Percentiles rank a stretch among this genome's conserved stretches.
phyloP scores from a whole-genome alignment of 2,113 vertebrate species.

The Eclectus roratus region DNA sequence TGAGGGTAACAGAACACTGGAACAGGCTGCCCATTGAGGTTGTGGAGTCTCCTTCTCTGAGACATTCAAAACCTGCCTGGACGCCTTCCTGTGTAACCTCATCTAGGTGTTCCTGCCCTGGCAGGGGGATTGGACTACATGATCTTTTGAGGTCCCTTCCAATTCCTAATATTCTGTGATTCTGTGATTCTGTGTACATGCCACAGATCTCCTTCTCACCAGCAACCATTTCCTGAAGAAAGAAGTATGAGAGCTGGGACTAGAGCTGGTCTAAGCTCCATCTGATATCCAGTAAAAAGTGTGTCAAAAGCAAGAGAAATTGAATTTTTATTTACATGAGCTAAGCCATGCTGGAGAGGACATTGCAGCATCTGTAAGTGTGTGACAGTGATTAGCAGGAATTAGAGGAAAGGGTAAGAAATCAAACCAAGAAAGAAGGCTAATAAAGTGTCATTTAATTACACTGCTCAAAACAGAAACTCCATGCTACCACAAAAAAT shows the following conservation, averaged over 20 bases:
- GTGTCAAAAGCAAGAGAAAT: not conserved
- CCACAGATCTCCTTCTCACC: not conserved
- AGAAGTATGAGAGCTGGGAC: not conserved
- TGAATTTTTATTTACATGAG: not conserved
- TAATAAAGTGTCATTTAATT: not conserved
- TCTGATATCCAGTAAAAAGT: not conserved
- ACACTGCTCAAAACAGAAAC: not conserved
- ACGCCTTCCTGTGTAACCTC: too few species aligned
- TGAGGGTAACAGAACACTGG: too few species aligned
- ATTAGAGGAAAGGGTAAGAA: not conserved
- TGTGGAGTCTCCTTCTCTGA: too few species aligned
- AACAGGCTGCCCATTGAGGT: too few species aligned
- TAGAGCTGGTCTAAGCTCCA: not conserved
- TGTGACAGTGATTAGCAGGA: not conserved
- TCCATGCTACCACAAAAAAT: not conserved
- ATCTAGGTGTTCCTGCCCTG: too few species aligned
- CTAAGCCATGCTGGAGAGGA: not conserved
- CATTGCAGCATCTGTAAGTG: not conserved
- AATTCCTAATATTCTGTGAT: too few species aligned
- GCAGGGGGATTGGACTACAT: too few species aligned
- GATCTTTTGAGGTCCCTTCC: too few species aligned
- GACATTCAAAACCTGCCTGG: too few species aligned
- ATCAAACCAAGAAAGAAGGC: not conserved
- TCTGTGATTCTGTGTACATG: too few species aligned
- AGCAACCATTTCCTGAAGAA: not conserved